Conservation (phyloP, 2,888 invertebrate genomes). For the Lithodes maja region DNA sequence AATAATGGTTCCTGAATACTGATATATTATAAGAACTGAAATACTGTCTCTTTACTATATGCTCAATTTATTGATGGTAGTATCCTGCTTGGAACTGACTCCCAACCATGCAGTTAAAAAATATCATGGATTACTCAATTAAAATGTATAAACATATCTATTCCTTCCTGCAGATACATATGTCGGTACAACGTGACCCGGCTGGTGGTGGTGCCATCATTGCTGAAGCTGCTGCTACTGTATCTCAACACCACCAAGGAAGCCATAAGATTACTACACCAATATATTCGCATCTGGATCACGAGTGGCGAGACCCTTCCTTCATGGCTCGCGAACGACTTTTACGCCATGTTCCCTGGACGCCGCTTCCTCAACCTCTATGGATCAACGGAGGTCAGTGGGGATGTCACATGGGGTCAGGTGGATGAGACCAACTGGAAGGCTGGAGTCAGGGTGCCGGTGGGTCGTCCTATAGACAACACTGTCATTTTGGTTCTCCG, state of each 20-base stretch:
- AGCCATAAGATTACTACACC: slow-evolving; percentile 41
- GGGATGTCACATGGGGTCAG: slow-evolving; percentile 73
- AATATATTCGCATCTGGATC: slow-evolving; percentile 82
- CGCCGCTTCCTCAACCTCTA: slow-evolving; percentile 90
- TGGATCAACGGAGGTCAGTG: slow-evolving; percentile 94
- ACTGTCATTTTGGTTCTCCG: slow-evolving; percentile 48
- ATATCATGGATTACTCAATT: no score
- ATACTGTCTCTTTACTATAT: no score
- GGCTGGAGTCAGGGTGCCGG: slow-evolving; percentile 48
- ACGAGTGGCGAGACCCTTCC: slow-evolving; percentile 90
- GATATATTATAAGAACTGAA: no score
- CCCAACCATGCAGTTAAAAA: no score
- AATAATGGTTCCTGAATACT: no score
- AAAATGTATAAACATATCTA: neutral
- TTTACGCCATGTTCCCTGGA: slow-evolving; percentile 82
- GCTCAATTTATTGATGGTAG: no score
- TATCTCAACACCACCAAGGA: slow-evolving; percentile 63
- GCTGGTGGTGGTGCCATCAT: slow-evolving; percentile 88
- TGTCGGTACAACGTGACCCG: slow-evolving; percentile 85
- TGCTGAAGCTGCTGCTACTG: slow-evolving; percentile 83
- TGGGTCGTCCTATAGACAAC: slow-evolving; percentile 57
- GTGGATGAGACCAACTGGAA: slow-evolving; percentile 48
- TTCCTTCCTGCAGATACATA: slow-evolving; percentile 75
- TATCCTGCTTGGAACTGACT: no score
- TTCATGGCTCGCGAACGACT: slow-evolving; percentile 82